Evolutionary conservation across 1,140 invertebrate genomes (phyloP).

Genomic region (Calycopis cecrops): DNA sequence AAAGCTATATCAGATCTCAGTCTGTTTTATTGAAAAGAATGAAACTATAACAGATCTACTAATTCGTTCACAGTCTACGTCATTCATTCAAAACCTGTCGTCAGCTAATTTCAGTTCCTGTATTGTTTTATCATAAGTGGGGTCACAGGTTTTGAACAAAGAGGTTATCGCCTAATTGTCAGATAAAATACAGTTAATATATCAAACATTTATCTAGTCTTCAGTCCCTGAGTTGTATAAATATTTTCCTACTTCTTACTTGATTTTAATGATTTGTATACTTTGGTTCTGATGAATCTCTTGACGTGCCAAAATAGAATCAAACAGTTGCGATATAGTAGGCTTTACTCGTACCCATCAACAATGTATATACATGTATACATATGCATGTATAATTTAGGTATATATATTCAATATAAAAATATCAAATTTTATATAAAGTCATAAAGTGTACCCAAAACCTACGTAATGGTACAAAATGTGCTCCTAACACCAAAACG

Average conservation of each 20-base stretch:
- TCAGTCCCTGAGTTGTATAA: constrained; percentile 74
- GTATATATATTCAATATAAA: constrained; percentile 74
- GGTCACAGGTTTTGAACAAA: constrained; percentile 71
- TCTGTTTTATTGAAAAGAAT: constrained; percentile 48
- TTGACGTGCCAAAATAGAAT: constrained; percentile 73
- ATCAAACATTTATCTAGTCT: constrained; percentile 74
- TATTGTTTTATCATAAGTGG: constrained; percentile 49
- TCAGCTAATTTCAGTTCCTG: constrained; percentile 63
- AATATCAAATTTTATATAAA: constrained; percentile 76
- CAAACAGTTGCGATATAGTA: constrained; percentile 74
- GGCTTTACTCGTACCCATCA: constrained; percentile 71
- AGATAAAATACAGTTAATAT: constrained; percentile 73
- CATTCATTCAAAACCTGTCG: constrained; percentile 70
- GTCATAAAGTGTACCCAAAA: constrained; percentile 75
- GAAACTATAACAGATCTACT: constrained; percentile 54
- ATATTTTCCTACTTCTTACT: constrained; percentile 73
- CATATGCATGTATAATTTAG: constrained; percentile 73
- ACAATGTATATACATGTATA: constrained; percentile 75
- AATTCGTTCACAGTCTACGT: constrained; percentile 61
- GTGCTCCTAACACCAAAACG: constrained; percentile 62
- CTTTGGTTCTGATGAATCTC: constrained; percentile 73
- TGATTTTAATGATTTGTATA: constrained; percentile 74
- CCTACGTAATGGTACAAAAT: constrained; percentile 74
- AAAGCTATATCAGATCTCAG: constrained; percentile 49
- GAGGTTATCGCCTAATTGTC: constrained; percentile 61